Percentiles rank a stretch among this genome's conserved stretches.
Evolutionary conservation across 2,113 vertebrate species (phyloP).

Genomic region (Burhinus oedicnemus): DNA sequence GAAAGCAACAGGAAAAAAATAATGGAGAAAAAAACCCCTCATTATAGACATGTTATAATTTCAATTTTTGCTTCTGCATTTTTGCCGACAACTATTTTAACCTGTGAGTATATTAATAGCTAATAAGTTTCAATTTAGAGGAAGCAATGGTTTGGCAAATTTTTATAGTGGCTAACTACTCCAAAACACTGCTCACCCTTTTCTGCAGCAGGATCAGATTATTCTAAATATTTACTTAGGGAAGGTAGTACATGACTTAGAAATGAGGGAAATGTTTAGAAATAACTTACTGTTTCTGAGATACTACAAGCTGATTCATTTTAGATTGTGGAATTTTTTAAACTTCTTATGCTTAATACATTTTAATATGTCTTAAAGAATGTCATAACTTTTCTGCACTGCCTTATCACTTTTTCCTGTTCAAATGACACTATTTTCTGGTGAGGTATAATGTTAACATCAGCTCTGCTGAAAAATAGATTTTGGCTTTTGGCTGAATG

Average conservation of each 20-base stretch:
- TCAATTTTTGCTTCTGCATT: background rate
- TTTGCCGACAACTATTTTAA: background rate
- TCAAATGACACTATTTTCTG: conserved; percentile 49
- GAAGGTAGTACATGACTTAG: background rate
- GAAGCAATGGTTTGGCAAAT: background rate
- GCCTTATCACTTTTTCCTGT: conserved; percentile 21
- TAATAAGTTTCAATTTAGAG: background rate
- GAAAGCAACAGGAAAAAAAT: background rate
- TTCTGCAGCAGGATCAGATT: background rate
- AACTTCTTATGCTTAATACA: conserved; percentile 20
- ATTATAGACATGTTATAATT: background rate
- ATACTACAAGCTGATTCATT: conserved; percentile 18
- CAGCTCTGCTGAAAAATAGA: conserved; percentile 33
- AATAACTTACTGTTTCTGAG: conserved; percentile 38
- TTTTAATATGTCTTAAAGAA: conserved; percentile 51
- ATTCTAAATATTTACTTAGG: conserved; percentile 9
- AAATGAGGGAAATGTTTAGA: conserved; percentile 7
- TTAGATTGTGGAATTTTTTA: conserved; percentile 39
- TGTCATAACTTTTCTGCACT: conserved; percentile 17
- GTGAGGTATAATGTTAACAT: conserved; percentile 51
- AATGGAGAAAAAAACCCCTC: accelerated
- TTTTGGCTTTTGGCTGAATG: conserved; percentile 57
- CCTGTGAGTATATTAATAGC: background rate
- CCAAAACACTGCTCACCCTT: background rate
- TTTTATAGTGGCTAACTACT: background rate